Conservation (phyloP, 2,888 invertebrate genomes). For the Carpatolechia fugitivella region DNA sequence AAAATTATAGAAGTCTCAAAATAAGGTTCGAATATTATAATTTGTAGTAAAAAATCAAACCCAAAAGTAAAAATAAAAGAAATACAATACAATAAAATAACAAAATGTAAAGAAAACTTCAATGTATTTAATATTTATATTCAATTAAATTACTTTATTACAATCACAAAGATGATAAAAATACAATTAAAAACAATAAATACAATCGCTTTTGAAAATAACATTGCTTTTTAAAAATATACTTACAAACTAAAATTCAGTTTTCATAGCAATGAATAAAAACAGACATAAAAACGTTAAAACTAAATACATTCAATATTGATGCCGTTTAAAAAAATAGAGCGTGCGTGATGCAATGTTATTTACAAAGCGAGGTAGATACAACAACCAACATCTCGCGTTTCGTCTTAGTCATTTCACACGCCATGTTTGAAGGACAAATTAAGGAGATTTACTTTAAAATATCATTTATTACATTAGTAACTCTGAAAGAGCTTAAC, state of each 20-base stretch:
- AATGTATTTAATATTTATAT: not conserved
- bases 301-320: not conserved
- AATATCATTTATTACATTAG: no score
- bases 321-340: not conserved
- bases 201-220: constrained; percentile 18
- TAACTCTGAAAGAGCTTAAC: no score
- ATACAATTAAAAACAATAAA: constrained; percentile 13
- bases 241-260: constrained; percentile 14
- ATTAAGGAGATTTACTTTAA: not conserved
- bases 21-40: no score
- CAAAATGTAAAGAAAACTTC: constrained; percentile 24
- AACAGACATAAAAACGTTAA: not conserved
- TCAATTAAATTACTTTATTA: constrained; percentile 5
- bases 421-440: not conserved
- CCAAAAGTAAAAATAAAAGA: no score
- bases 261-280: not conserved
- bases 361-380: constrained; percentile 15
- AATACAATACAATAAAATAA: constrained; percentile 38
- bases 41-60: no score
- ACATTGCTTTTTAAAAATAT: constrained; percentile 20
- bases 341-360: constrained; percentile 17
- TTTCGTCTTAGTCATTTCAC: constrained; percentile 10
- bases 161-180: constrained; percentile 24
- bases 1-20: no score
- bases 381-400: constrained; percentile 9